Base-by-base conservation (phyloP, 2,113 vertebrate genomes). In the Irena cyanogastra region DNA sequence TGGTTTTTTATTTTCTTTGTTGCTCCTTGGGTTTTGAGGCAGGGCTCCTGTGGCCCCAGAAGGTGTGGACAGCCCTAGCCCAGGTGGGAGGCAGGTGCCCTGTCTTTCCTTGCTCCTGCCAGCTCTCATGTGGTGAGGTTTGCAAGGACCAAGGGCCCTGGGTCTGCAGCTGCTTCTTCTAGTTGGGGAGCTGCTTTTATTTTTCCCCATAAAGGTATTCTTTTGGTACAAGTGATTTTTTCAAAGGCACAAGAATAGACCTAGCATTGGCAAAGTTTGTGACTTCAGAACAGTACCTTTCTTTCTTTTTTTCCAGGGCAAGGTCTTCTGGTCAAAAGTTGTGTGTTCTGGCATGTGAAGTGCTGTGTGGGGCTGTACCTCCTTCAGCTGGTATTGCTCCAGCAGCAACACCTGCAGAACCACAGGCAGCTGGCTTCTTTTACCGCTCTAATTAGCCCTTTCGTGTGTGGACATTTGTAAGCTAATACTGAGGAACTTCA, bases 101-200 rank as follows among this genome's bases (percentile, higher is more conserved):
- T 33, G 24, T 44, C n/a, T 28, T 11, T 74, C 31, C 22, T 72
- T 3, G 1, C 18, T 66, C 31, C 21, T 89, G 17, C 23, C 5
- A 70, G 41, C 30, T 27, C 28, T 49, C 0, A 10, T 23, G 4
- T 30, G 30, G 11, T 6, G 5, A 52, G 7, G 10, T n/a, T 74
- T 77, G 23, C 39, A 39, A 68, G 83, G 17, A 59, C 30, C 1
- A 3, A 68, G 11, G 7, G 13, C 9, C 3, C 4, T 71, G 35
- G 10, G 14, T 1, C 6, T 92, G 27, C 49, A 82, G 33, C 4
- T 84, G 18, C n/a, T 79, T 13, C 49, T 64, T 49, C 50, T 75
- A 21, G 3, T 3, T 2, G 1, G 21, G 41, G 18, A 56, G 13
- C 8, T 53, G 5, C 3, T 22, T 44, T 17, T 7, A 11, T 44